These are phyloP conservation scores for Gnathonemus longibarbis DNA, from an alignment of 2,113 vertebrate genomes.

Conservation along the genomic window DNA sequence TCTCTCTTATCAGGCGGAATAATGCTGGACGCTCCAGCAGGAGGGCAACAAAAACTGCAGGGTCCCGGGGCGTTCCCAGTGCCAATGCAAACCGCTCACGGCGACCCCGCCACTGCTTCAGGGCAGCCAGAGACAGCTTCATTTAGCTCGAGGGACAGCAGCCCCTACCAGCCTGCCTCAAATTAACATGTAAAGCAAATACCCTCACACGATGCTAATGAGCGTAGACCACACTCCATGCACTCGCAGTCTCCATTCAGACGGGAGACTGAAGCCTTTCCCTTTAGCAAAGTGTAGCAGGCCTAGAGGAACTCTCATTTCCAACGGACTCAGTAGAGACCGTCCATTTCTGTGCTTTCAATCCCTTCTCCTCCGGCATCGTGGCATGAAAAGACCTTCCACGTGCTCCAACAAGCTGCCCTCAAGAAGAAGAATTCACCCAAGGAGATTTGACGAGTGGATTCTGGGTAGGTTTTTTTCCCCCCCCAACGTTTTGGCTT, in stretches of 20 bases:
- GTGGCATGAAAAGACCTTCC: conserved; percentile 22
- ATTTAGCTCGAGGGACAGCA: conserved; percentile 39
- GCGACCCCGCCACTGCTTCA: conserved; percentile 30
- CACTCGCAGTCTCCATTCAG: not conserved
- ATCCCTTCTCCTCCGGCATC: conserved; percentile 29
- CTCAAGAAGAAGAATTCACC: conserved; percentile 29
- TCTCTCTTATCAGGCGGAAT: conserved; percentile 57
- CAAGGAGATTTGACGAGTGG: conserved; percentile 11
- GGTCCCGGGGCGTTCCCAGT: conserved; percentile 37
- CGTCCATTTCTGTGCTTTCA: conserved; percentile 31
- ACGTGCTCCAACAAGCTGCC: conserved; percentile 17
- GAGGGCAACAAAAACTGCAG: conserved; percentile 46
- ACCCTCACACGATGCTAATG: not conserved
- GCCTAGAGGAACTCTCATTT: not conserved
- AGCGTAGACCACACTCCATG: not conserved
- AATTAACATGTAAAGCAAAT: not conserved
- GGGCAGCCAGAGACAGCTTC: conserved; percentile 31
- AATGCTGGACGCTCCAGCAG: conserved; percentile 60
- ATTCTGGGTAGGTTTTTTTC: not conserved
- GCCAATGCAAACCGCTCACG: conserved; percentile 52
- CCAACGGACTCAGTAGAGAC: not conserved
- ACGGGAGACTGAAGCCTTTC: not conserved
- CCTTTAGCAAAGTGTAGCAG: not conserved
- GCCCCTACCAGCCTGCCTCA: not conserved
- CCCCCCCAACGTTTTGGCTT: not conserved